Base-by-base conservation (phyloP, 2,888 invertebrate species). In the Asteroscopus sphinx region DNA sequence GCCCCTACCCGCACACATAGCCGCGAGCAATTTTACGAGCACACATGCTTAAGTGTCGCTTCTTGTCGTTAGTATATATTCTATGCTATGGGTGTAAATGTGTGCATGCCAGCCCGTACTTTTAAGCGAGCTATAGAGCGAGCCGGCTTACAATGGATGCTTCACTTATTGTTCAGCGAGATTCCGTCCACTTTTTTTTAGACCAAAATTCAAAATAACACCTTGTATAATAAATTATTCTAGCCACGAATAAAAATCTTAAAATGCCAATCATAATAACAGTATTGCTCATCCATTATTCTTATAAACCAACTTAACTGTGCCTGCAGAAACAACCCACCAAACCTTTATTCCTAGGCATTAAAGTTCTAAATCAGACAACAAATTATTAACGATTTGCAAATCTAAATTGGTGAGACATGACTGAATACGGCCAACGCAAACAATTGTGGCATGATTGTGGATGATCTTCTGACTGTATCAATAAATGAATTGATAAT, bases 381-480 rank as follows among this genome's bases (percentile, higher is more conserved):
- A 2, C 6, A n/a, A 44, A 32, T 8, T 0, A 1, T 35, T 21
- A 16, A 17, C 2, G 6, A 28, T 4, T 6, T 28, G 39, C 32
- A 62, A 40, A 44, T 12, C 0, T 9, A 35, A 30, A 21, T 44
- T 47, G 9, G 46, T 40, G 5, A 21, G 5, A 7, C 61, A 61
- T 35, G 45, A 52, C 68, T 46, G 25, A 61, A 51, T 65, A 40
- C 21, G 49, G 42, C 47, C 26, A 41, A 15, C 36, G 36, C 11
- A 33, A 37, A 33, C 52, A 21, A 52, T 64, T 70, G 66, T 57
- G 58, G 45, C 63, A 70, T 52, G 36, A 57, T 64, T 52, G 36
- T 61, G n/a, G 42, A 68, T 46, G 53, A 37, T 47, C 26, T 33
- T 30, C 1, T 1, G 17, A 69, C 36, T 42, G 45, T 46, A 53